Evolutionary conservation across 2,888 invertebrate species (phyloP).

Genomic region (Diarsia brunnea): DNA sequence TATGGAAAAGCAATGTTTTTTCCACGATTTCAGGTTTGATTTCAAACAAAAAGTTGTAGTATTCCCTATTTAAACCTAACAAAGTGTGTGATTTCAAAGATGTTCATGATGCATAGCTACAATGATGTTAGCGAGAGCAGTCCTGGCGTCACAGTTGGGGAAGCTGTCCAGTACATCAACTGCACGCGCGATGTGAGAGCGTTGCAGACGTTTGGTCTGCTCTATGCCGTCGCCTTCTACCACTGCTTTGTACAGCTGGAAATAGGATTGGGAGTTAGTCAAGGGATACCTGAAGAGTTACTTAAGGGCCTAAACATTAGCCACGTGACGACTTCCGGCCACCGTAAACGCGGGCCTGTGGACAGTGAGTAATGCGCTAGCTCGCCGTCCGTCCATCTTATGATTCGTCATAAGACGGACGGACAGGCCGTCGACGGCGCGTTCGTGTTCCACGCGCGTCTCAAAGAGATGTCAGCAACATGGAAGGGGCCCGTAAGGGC

Average conservation of each 20-base stretch:
- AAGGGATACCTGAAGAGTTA: background rate
- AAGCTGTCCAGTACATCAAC: conserved; percentile 94
- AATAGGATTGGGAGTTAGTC: background rate
- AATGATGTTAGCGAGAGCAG: conserved; percentile 96
- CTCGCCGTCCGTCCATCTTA: no score
- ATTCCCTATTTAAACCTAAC: background rate
- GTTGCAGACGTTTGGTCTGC: conserved; percentile 93
- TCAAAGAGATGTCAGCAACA: no score
- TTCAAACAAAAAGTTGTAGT: background rate
- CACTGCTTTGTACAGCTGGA: conserved; percentile 91
- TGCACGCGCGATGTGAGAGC: conserved; percentile 94
- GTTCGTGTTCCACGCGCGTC: no score
- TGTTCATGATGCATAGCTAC: conserved; percentile 94
- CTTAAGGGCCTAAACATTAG: no score
- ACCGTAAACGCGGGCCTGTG: no score
- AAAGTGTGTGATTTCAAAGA: conserved; percentile 39
- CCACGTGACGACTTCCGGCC: no score
- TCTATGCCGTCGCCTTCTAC: conserved; percentile 93
- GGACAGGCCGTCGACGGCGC: no score
- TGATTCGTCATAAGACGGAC: no score
- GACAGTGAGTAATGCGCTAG: no score
- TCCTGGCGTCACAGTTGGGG: conserved; percentile 95
- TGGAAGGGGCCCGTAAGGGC: no score
- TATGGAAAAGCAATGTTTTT: background rate
- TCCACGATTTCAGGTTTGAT: background rate